Evolutionary conservation across 1,140 invertebrate species (phyloP).

Genomic region (Leptinotarsa lineolata): DNA sequence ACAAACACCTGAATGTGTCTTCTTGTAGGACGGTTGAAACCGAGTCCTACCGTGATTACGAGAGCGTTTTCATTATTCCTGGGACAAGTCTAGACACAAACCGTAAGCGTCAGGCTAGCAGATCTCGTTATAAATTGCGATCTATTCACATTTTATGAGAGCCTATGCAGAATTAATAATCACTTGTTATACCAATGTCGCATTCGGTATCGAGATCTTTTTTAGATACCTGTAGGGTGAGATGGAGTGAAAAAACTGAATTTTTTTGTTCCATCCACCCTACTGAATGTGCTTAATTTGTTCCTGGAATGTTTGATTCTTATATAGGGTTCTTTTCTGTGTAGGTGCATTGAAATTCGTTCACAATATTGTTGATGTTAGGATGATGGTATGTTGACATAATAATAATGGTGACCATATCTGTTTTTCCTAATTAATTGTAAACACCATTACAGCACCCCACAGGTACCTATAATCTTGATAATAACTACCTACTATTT

Average conservation of each 20-base stretch:
- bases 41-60: conserved; percentile 70
- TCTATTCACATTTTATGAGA: background rate
- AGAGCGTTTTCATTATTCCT: conserved; percentile 77
- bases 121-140: conserved; percentile 53
- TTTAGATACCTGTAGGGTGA: conserved; percentile 47
- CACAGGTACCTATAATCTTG: too few relatives aligned
- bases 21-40: conserved; percentile 59
- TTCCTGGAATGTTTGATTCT: conserved; percentile 54
- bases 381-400: background rate
- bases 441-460: too few relatives aligned
- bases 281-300: conserved; percentile 57
- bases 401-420: background rate
- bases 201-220: conserved; percentile 49
- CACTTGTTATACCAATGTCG: conserved; percentile 42
- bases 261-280: background rate
- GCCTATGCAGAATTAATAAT: too few relatives aligned
- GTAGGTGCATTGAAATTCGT: conserved; percentile 49
- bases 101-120: conserved; percentile 54
- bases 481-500: too few relatives aligned
- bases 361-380: conserved; percentile 11
- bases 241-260: background rate
- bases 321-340: conserved; percentile 52
- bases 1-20: conserved; percentile 31
- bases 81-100: conserved; percentile 71
- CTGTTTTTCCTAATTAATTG: too few relatives aligned